phyloP scores from a whole-genome alignment of 2,113 vertebrate species.

The Sminthopsis crassicaudata region DNA sequence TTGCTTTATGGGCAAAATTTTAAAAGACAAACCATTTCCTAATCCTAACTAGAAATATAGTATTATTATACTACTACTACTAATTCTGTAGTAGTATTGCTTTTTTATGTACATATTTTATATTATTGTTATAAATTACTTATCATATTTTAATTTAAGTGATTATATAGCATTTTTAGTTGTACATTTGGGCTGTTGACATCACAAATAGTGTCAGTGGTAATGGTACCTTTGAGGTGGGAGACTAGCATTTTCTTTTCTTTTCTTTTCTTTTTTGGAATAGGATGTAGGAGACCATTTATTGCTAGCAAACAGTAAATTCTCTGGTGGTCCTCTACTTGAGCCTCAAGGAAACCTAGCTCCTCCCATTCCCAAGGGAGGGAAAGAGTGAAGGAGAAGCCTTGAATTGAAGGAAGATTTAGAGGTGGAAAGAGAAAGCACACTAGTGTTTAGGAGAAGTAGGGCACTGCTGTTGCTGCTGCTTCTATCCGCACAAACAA shows the following conservation, averaged over 20 bases:
- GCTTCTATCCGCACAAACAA: neutral
- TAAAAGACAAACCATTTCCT: constrained; percentile 44
- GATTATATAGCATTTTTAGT: constrained; percentile 3
- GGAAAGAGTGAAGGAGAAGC: neutral
- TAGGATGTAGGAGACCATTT: neutral
- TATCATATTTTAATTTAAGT: constrained; percentile 40
- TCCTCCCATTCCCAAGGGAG: neutral
- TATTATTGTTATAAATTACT: neutral
- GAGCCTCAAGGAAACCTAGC: neutral
- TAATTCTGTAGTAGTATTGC: constrained; percentile 24
- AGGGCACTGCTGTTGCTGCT: neutral
- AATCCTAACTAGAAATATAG: constrained; percentile 22
- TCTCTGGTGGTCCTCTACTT: neutral
- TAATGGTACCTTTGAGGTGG: neutral
- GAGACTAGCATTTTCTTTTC: neutral
- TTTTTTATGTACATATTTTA: constrained; percentile 34
- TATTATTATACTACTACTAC: neutral
- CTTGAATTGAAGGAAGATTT: neutral
- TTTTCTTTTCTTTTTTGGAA: neutral
- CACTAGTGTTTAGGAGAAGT: neutral
- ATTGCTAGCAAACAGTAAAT: neutral
- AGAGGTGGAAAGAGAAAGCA: neutral
- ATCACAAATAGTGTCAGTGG: constrained; percentile 9
- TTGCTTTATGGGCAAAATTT: constrained; percentile 15
- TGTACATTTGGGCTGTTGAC: neutral